A percentile compares a stretch with the other conserved stretches of the same genome.
These are phyloP conservation scores for Scomberomorus guttatus DNA, from an alignment of 2,797 vertebrate genomes.

Conservation along the genomic window DNA sequence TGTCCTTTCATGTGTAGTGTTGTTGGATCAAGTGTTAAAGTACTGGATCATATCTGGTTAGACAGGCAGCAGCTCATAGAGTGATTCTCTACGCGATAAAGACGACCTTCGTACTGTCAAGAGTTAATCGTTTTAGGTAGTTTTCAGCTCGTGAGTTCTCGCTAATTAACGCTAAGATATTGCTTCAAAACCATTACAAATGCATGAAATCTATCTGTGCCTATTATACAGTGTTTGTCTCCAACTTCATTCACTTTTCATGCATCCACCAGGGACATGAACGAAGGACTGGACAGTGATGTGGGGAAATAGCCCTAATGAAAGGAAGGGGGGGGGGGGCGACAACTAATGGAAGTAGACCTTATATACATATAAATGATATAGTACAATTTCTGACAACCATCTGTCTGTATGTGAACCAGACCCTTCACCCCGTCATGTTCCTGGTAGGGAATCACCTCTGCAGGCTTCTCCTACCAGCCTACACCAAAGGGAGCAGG, in stretches of 20 bases:
- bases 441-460: constrained; percentile 19
- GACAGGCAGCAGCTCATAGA: constrained; percentile 11
- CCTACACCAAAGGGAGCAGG: constrained; percentile 7
- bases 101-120: background rate
- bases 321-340: constrained; percentile 26
- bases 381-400: constrained; percentile 43
- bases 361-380: constrained; percentile 55
- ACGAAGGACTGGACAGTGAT: constrained; percentile 25
- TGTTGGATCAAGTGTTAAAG: constrained; percentile 1
- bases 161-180: constrained; percentile 40
- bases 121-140: constrained; percentile 26
- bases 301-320: constrained; percentile 46
- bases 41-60: constrained; percentile 2
- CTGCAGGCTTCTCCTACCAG: constrained; percentile 9
- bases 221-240: constrained; percentile 54
- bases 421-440: constrained; percentile 12
- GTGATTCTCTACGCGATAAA: constrained; percentile 1
- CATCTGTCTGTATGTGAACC: constrained; percentile 39
- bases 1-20: constrained; percentile 38
- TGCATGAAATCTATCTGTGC: constrained; percentile 18
- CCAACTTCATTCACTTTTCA: constrained; percentile 42
- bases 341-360: constrained; percentile 45
- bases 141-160: constrained; percentile 21
- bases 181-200: constrained; percentile 53
- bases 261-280: constrained; percentile 43